phyloP scores from a whole-genome alignment of 2,113 vertebrate species.

The Lucifuga dentata region DNA sequence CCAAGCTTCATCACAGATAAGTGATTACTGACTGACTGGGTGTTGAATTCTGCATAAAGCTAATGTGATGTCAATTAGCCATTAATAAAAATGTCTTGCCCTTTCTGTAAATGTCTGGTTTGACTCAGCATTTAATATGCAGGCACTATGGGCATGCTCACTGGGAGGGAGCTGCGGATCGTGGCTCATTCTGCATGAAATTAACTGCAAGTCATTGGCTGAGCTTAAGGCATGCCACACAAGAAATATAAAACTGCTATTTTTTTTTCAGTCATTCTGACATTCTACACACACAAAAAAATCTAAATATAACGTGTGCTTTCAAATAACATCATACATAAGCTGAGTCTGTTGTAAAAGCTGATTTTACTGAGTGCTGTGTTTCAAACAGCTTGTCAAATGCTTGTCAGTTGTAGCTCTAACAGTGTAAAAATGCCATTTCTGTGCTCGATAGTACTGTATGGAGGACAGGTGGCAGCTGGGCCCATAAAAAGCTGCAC shows the following conservation, averaged over 20 bases:
- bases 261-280: conserved; percentile 22
- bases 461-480: conserved; percentile 82
- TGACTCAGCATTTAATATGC: conserved; percentile 72
- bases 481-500: conserved; percentile 76
- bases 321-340: conserved; percentile 3
- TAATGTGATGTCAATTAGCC: conserved; percentile 83
- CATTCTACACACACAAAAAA: conserved; percentile 5
- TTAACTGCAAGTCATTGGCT: conserved; percentile 66
- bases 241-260: conserved; percentile 22
- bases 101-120: conserved; percentile 79
- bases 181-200: conserved; percentile 65
- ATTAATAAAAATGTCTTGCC: conserved; percentile 82
- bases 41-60: conserved; percentile 81
- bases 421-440: conserved; percentile 61
- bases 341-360: conserved; percentile 19
- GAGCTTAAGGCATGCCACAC: conserved; percentile 44
- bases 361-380: conserved; percentile 11
- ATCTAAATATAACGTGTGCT: conserved; percentile 19
- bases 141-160: conserved; percentile 60
- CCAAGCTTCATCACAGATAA: conserved; percentile 59
- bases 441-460: conserved; percentile 64
- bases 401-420: conserved; percentile 54
- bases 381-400: conserved; percentile 60
- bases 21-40: conserved; percentile 65
- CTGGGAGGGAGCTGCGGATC: conserved; percentile 54